Conservation (phyloP, 2,113 vertebrate species). For the Poeciliopsis retropinna region DNA sequence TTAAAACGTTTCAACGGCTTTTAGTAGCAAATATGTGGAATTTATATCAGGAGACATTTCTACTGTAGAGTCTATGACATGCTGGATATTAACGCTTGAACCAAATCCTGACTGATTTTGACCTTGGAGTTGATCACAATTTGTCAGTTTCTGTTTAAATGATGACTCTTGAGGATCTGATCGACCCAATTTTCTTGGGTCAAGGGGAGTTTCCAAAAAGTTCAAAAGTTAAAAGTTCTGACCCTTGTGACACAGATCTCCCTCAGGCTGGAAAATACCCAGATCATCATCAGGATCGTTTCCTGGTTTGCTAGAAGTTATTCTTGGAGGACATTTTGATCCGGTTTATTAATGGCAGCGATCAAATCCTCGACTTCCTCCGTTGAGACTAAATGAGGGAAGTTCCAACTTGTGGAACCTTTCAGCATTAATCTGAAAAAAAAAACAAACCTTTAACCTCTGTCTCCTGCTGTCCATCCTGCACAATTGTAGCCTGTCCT, state of each 20-base stretch:
- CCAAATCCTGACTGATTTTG: neutral
- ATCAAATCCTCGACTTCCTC: neutral
- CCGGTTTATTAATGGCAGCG: neutral
- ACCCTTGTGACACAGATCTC: neutral
- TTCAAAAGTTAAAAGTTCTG: neutral
- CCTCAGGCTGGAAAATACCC: neutral
- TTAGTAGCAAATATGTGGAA: neutral
- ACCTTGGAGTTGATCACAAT: neutral
- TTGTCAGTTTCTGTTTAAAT: neutral
- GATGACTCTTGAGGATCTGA: neutral
- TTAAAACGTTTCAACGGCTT: neutral
- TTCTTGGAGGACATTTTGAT: neutral
- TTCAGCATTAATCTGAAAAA: too few species aligned
- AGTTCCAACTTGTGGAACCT: too few species aligned
- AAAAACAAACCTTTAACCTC: too few species aligned
- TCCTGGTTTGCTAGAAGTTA: neutral
- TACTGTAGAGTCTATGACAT: neutral
- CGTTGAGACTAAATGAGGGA: too few species aligned
- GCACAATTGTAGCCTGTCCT: neutral
- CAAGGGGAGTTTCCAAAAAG: neutral
- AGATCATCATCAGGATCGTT: neutral
- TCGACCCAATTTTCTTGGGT: neutral
- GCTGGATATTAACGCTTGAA: neutral
- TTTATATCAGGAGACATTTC: neutral
- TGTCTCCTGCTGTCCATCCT: too few species aligned